Evolutionary conservation across 2,113 vertebrate genomes (phyloP).

Genomic region (Aramus guarauna): DNA sequence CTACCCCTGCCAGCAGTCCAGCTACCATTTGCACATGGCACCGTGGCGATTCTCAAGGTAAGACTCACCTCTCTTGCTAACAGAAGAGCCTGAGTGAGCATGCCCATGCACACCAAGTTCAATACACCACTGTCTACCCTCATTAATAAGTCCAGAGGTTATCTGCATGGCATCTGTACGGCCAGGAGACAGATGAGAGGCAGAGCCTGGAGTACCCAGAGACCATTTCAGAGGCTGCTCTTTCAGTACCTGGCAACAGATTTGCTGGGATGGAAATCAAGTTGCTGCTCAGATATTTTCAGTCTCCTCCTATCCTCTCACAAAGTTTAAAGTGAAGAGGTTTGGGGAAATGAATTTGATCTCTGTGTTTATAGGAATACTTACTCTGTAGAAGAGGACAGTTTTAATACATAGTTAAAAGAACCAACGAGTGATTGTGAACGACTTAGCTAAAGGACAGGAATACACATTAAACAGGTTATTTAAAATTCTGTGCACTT

Average conservation of each 20-base stretch:
- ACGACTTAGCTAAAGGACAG: constrained; percentile 25
- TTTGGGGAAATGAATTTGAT: neutral
- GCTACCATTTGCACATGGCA: neutral
- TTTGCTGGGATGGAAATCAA: neutral
- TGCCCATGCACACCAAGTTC: rapidly evolving
- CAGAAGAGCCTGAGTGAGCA: rapidly evolving
- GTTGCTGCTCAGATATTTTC: neutral
- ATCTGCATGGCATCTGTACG: neutral
- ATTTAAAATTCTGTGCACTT: constrained; percentile 59
- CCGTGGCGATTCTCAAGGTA: neutral
- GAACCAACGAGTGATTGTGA: constrained; percentile 9
- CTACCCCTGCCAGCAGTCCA: neutral
- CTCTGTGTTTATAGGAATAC: neutral
- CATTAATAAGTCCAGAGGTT: rapidly evolving
- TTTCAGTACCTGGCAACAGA: neutral
- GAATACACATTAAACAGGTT: neutral
- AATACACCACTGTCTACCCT: too few relatives aligned
- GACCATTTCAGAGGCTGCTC: neutral
- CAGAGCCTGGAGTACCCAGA: neutral
- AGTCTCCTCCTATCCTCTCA: neutral
- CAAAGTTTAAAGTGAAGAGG: neutral
- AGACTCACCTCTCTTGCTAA: neutral
- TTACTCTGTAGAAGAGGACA: neutral
- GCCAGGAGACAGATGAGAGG: neutral
- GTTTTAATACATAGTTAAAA: neutral